phyloP scores from a whole-genome alignment of 1,140 invertebrate species.

The Scaptomyza montana region DNA sequence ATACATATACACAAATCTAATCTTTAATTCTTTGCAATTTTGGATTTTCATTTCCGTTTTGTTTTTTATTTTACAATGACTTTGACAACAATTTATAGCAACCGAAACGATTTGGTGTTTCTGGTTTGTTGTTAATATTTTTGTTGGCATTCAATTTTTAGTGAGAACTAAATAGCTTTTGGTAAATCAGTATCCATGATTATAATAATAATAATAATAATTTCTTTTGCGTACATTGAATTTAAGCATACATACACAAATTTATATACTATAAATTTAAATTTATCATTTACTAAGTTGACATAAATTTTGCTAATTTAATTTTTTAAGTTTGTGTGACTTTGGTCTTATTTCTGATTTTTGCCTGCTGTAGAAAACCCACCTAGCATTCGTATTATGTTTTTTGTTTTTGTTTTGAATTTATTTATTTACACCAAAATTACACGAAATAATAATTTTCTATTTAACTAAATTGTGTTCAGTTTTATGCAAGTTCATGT shows the following conservation, averaged over 20 bases:
- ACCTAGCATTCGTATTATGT: slow-evolving; percentile 34
- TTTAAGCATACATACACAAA: slow-evolving; percentile 68
- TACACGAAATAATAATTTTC: slow-evolving; percentile 62
- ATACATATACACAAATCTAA: slow-evolving; percentile 74
- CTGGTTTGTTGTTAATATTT: slow-evolving; percentile 2
- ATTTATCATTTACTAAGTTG: slow-evolving; percentile 81
- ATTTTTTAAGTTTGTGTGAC: slow-evolving; percentile 54
- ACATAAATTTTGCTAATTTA: slow-evolving; percentile 80
- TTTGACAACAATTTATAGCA: slow-evolving; percentile 37
- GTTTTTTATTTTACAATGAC: slow-evolving; percentile 64
- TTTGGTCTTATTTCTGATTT: slow-evolving; percentile 25
- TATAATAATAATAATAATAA: slow-evolving; percentile 65
- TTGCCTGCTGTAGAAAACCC: slow-evolving; percentile 55
- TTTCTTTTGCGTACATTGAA: slow-evolving; percentile 57
- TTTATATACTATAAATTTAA: slow-evolving; percentile 77
- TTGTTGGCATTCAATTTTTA: slow-evolving; percentile 59
- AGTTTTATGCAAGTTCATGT: slow-evolving; percentile 7
- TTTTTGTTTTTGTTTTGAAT: slow-evolving; percentile 23
- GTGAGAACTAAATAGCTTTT: slow-evolving; percentile 61
- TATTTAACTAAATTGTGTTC: slow-evolving; percentile 42
- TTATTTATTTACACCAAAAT: slow-evolving; percentile 70
- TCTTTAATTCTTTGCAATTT: slow-evolving; percentile 49
- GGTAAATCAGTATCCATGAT: slow-evolving; percentile 59
- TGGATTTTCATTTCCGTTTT: slow-evolving; percentile 27
- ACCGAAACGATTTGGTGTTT: slow-evolving; percentile 23